Percentiles rank a stretch among this genome's conserved stretches.
Evolutionary conservation across 2,113 vertebrate genomes (phyloP).

Genomic region (Madoqua kirkii): DNA sequence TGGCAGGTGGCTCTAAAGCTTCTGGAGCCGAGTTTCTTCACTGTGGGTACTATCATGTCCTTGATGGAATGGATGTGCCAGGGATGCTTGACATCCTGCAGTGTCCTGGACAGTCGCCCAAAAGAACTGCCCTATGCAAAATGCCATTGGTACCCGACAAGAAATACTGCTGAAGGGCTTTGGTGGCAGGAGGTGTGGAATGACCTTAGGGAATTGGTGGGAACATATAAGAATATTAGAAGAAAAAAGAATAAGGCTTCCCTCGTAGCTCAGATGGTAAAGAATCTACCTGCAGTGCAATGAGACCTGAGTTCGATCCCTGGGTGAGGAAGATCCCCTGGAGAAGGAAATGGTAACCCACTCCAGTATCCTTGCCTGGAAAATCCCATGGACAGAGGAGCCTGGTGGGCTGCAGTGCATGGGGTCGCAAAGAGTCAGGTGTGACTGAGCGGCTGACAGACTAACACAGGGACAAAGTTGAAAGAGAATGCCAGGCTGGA

Average conservation of each 20-base stretch:
- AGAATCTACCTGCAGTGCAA: no score
- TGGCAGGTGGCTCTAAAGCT: background rate
- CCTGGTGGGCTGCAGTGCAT: no score
- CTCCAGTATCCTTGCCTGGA: no score
- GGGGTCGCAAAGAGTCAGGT: no score
- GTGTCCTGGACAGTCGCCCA: rapidly evolving
- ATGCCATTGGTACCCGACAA: background rate
- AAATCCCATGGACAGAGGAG: no score
- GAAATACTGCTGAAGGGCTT: background rate
- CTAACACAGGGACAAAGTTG: background rate
- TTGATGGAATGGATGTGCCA: background rate
- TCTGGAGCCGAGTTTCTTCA: background rate
- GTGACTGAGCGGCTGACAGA: no score
- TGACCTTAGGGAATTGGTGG: background rate
- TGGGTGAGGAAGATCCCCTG: no score
- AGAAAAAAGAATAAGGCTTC: background rate
- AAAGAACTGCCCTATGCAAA: background rate
- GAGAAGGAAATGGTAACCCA: no score
- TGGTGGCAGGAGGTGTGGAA: background rate
- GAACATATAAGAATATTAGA: background rate
- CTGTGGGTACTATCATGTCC: background rate
- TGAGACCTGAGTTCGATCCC: no score
- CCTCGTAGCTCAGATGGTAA: no score
- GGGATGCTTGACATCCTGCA: background rate
- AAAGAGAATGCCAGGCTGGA: background rate